These are phyloP conservation scores for Babylonia areolata DNA, from an alignment of 1,140 invertebrate species.

Conservation along the genomic window DNA sequence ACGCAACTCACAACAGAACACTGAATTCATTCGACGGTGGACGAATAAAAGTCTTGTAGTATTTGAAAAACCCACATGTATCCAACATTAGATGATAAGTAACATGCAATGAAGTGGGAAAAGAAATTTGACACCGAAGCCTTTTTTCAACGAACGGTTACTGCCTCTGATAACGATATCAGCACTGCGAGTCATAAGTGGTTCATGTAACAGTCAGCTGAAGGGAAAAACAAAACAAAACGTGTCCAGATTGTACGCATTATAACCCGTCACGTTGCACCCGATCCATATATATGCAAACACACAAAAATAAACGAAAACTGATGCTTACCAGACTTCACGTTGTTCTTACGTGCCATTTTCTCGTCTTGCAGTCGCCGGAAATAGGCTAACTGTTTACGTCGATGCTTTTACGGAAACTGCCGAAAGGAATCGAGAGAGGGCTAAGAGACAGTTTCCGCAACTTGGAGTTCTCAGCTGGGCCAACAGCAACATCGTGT, in stretches of 20 bases:
- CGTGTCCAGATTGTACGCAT: not conserved
- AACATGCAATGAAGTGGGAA: not conserved
- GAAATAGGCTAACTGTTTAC: conserved; percentile 43
- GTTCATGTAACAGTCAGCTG: too few species aligned
- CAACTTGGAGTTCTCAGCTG: not conserved
- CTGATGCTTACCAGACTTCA: conserved; percentile 34
- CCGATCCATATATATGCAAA: not conserved
- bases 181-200: not conserved
- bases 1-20: too few species aligned
- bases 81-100: not conserved
- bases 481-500: too few species aligned
- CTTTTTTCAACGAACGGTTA: not conserved
- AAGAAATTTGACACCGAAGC: not conserved
- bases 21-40: too few species aligned
- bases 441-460: not conserved
- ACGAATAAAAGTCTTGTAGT: too few species aligned
- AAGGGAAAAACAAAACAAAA: not conserved
- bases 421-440: conserved; percentile 23
- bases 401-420: conserved; percentile 42
- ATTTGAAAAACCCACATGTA: not conserved
- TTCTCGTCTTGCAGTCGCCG: conserved; percentile 39
- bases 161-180: not conserved
- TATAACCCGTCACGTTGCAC: not conserved
- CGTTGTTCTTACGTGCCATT: conserved; percentile 45
- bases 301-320: not conserved